Evolutionary conservation across 2,113 vertebrate genomes (phyloP), one percentile per base, ranked within the genome.

Genomic region (Craseonycteris thonglongyai): DNA sequence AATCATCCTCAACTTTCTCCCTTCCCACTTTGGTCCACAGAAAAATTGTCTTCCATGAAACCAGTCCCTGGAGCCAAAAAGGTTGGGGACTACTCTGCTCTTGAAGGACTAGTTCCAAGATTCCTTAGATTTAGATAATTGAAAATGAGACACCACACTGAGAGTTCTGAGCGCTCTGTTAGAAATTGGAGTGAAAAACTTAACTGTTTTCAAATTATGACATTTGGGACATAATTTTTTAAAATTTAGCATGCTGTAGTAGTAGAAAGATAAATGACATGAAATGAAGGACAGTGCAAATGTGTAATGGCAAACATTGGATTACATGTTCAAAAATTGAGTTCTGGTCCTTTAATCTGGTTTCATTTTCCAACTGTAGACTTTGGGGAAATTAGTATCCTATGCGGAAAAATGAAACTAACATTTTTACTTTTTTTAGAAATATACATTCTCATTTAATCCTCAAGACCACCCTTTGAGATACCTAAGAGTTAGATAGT

Each of bases 121-220:
- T 82, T 66, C 51, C 18, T 87, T 79, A 66, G 65, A 58, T n/a
- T 85, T 72, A 66, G 22, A 35, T 51, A 56, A 92, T 47, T 9
- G 74, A 79, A 94, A 88, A 79, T 19, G 28, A 88, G 18, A n/a
- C 15, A 42, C 22, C 7, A 87, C 40, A 40, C n/a, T n/a, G 61
- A 92, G 63, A 10, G 1, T 26, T 76, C 49, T 40, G 45, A 83
- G 24, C 22, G 33, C 14, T 85, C 30, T 71, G 6, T 76, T 81
- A 90, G 81, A 88, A 82, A 91, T 78, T 71, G 40, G 61, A 40
- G n/a, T 71, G 54, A 84, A 56, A 75, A 84, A 68, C 42, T 61
- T 90, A 24, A 54, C 51, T 56, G 11, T 71, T 96, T 95, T 76
- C 28, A 88, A 74, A 94, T 38, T 88, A 42, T 71, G 72, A 90